Base-by-base conservation (phyloP, 1,140 invertebrate genomes). In the Piezodorus guildinii region DNA sequence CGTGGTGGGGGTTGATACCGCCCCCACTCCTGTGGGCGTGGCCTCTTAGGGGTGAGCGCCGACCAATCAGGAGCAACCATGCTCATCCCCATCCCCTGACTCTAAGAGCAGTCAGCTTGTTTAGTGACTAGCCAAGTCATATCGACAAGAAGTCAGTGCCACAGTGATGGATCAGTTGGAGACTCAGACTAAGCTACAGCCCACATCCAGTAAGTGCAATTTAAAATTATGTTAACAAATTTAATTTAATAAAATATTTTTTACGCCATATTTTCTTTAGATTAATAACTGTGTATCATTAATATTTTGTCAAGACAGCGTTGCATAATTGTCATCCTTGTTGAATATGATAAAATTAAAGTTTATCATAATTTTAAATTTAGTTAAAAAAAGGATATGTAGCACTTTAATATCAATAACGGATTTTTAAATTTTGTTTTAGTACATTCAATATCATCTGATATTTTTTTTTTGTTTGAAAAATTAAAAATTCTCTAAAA, bases 21-120 rank as follows among this genome's bases (percentile, higher is more conserved):
- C 9, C 34, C 34, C 46, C 46, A 49, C 46, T n/a, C 46, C 1
- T 17, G 46, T 3, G 46, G 46, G 46, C 46, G 46, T 17, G 46
- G 6, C 46, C 21, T 49, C n/a, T 3, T 5, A 10, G 46, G 46
- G 46, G 46, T 49, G 1, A 5, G n/a, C 21, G 5, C 46, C 16
- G 46, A 49, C 46, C 46, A 49, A 49, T 49, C 46, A 49, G 46
- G 17, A 49, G 21, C 1, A 6, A n/a, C 2, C 10, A 10, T 49
- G n/a, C 14, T 49, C 46, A 49, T 19, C 46, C 46, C 46, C 46
- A 49, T 21, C 46, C 46, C 21, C 46, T 49, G 46, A 49, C 46
- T 49, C 46, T 10, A 21, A 21, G 46, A 21, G n/a, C 21, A 49
- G 46, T 49, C 46, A 49, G 46, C 21, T 49, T 49, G 46, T 49